Conservation (phyloP, 2,797 vertebrate genomes). For the Amniataba percoides region DNA sequence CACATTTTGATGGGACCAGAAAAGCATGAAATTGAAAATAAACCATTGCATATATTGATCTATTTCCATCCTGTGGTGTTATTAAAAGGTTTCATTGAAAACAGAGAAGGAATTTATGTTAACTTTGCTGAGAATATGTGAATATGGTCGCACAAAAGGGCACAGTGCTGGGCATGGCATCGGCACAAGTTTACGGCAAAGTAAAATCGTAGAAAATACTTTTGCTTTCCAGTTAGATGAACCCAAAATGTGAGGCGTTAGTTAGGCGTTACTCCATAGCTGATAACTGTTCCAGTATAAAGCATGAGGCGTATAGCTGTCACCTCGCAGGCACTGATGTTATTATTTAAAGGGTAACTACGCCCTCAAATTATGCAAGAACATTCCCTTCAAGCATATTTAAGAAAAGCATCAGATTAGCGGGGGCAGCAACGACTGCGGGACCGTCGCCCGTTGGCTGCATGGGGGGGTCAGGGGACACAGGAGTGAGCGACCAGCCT, state of each 20-base stretch:
- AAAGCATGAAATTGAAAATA: slow-evolving; percentile 84
- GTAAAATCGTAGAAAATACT: not conserved
- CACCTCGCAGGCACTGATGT: not conserved
- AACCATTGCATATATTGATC: slow-evolving; percentile 79
- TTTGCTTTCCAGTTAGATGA: slow-evolving; percentile 22
- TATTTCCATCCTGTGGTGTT: slow-evolving; percentile 58
- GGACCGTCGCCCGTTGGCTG: not conserved
- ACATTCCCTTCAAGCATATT: not conserved
- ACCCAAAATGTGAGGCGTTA: not conserved
- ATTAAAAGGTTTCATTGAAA: slow-evolving; percentile 44
- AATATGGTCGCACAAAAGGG: slow-evolving; percentile 18
- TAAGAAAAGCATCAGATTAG: not conserved
- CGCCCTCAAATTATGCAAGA: not conserved
- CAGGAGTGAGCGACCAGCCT: not conserved
- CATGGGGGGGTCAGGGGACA: not conserved
- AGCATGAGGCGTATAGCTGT: not conserved
- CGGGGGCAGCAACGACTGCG: not conserved
- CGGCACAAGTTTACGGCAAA: slow-evolving; percentile 6
- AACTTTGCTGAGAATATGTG: slow-evolving; percentile 24
- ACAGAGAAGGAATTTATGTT: slow-evolving; percentile 28
- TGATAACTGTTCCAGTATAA: slow-evolving; percentile 1
- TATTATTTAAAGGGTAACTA: slow-evolving; percentile 7
- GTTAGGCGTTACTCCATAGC: not conserved
- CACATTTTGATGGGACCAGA: slow-evolving; percentile 81
- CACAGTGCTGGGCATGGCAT: not conserved